Base-by-base conservation (phyloP, 1,140 invertebrate species). In the Nasonia giraulti region DNA sequence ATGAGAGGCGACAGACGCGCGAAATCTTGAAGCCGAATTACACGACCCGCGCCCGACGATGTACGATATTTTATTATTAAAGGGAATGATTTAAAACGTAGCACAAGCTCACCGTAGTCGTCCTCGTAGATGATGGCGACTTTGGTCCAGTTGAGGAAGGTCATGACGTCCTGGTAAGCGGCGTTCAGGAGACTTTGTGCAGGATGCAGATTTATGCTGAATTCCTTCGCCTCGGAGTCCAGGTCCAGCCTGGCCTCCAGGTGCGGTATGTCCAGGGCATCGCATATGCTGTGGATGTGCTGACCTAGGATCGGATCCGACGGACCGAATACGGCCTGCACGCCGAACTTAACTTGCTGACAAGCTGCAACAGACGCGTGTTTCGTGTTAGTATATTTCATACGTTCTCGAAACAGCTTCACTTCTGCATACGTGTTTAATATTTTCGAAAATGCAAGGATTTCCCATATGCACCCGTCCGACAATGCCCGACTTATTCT, bases 121-220 rank as follows among this genome's bases (percentile, higher is more conserved):
- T 96, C 95, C 89, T 96, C 96, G 89, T 96, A 96, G 50, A 96
- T 92, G 82, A 96, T 94, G 50, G 95, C 96, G 82, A 96, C 95
- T 89, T 94, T 93, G 31, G 95, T 95, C 96, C 96, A 96, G 87
- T 96, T 96, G 87, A 96, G 94, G 89, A 95, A 95, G 80, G 91
- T 91, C 92, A 96, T 95, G 86, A 96, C 93, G 90, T 96, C 96
- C 85, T 94, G 93, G 88, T 95, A 95, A 82, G 96, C 95, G 83
- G 91, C 89, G 88, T 96, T 95, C 82, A 96, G 93, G 50, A 95
- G 91, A 87, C 92, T 93, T 91, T 96, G 95, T 89, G 95, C 94
- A 78, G 96, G 96, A 92, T 96, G 94, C 44, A 96, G 93, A 92
- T 96, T 96, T 88, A 96, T 95, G 85, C 95, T 95, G 90, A 95